Conservation (phyloP, 2,113 vertebrate species). For the Progne subis region DNA sequence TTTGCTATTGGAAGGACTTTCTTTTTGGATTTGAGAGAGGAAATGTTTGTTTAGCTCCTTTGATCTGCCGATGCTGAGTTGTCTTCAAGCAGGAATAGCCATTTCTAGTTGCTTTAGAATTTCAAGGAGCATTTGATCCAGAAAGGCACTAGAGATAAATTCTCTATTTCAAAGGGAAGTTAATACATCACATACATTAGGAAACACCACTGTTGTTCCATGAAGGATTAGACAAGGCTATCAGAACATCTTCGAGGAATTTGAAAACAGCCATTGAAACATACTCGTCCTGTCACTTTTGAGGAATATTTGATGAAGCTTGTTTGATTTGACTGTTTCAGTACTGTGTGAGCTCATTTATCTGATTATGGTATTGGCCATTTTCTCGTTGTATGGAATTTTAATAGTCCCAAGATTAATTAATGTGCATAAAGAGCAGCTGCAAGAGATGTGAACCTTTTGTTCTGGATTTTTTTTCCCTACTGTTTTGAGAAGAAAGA, state of each 20-base stretch:
- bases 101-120: conserved; percentile 21
- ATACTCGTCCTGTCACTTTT: conserved; percentile 39
- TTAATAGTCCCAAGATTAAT: conserved; percentile 46
- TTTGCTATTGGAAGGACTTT: neutral
- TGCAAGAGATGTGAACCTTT: neutral
- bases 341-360: conserved; percentile 12
- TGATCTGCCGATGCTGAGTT: neutral
- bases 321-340: conserved; percentile 57
- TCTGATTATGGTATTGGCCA: conserved; percentile 47
- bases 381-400: conserved; percentile 32
- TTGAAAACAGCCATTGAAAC: conserved; percentile 31
- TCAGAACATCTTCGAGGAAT: neutral
- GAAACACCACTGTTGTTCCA: neutral
- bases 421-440: conserved; percentile 21
- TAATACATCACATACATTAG: neutral
- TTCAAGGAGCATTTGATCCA: neutral
- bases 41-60: conserved; percentile 15
- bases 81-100: neutral
- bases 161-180: conserved; percentile 10
- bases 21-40: neutral
- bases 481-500: conserved; percentile 10
- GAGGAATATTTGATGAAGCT: conserved; percentile 40
- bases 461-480: neutral
- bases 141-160: conserved; percentile 20
- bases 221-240: conserved; percentile 13